Conservation (phyloP, 2,797 vertebrate genomes). For the Phyllotis vaccarum region DNA sequence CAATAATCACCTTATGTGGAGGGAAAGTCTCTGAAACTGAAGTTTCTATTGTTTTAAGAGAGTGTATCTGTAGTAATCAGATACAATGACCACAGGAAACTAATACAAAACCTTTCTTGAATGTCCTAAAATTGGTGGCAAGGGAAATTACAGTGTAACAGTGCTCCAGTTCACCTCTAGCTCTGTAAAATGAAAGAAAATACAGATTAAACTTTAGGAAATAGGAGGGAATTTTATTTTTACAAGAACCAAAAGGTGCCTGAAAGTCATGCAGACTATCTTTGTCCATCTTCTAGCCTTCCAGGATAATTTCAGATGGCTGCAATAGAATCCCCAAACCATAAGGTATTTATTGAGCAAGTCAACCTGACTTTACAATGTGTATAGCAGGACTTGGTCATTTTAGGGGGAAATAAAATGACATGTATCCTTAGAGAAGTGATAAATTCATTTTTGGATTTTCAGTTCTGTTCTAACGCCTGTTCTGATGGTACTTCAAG, state of each 20-base stretch:
- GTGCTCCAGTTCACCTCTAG: not conserved
- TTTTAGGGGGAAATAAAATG: conserved; percentile 1
- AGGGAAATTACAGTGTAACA: not conserved
- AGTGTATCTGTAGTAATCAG: not conserved
- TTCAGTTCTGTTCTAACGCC: not conserved
- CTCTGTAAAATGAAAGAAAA: not conserved
- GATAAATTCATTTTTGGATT: not conserved
- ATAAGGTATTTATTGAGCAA: conserved; percentile 36
- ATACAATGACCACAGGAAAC: not conserved
- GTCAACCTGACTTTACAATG: not conserved
- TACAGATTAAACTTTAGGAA: not conserved
- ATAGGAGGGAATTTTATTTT: not conserved
- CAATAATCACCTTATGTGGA: not conserved
- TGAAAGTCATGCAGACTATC: not conserved
- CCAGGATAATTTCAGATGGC: not conserved
- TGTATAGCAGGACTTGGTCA: not conserved
- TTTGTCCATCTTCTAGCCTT: not conserved
- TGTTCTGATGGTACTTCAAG: not conserved
- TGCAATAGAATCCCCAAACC: not conserved
- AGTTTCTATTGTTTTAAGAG: not conserved
- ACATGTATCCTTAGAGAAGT: not conserved
- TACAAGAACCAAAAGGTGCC: not conserved
- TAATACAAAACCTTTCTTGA: not conserved
- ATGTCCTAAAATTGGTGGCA: conserved; percentile 2
- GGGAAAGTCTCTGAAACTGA: not conserved